Evolutionary conservation across 2,113 vertebrate species (phyloP).

Genomic region (Saguinus midas): DNA sequence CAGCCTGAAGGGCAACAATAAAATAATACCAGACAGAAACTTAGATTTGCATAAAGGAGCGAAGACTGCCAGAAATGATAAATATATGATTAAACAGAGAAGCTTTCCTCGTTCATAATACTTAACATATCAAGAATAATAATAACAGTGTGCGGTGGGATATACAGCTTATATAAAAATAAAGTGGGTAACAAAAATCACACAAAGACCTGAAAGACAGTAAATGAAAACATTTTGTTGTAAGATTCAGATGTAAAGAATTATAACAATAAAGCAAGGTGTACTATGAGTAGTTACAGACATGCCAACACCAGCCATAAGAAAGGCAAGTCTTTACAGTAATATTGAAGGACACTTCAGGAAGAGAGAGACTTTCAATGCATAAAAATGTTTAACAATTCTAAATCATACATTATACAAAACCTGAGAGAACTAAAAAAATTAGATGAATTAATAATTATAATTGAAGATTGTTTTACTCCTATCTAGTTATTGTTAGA

Average conservation of each 20-base stretch:
- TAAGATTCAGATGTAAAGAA: not conserved
- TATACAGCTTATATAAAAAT: not conserved
- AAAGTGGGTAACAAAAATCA: not conserved
- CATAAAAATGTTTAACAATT: not conserved
- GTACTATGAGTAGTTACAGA: not conserved
- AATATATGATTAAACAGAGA: not conserved
- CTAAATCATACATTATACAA: not conserved
- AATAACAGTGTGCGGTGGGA: not conserved
- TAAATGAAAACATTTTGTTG: not conserved
- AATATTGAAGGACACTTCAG: not conserved
- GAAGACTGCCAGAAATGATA: not conserved
- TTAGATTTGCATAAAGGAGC: not conserved
- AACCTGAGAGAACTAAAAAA: not conserved
- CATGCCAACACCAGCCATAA: not conserved
- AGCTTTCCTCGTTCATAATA: not conserved
- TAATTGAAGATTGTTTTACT: not conserved
- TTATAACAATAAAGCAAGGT: not conserved
- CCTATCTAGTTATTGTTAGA: not conserved
- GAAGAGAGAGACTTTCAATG: not conserved
- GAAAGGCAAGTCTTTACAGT: not conserved
- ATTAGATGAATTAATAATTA: not conserved
- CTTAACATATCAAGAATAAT: not conserved
- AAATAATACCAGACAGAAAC: not conserved
- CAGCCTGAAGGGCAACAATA: not conserved
- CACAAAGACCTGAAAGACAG: not conserved